phyloP scores from a whole-genome alignment of 2,113 vertebrate genomes.

The Miniopterus natalensis region DNA sequence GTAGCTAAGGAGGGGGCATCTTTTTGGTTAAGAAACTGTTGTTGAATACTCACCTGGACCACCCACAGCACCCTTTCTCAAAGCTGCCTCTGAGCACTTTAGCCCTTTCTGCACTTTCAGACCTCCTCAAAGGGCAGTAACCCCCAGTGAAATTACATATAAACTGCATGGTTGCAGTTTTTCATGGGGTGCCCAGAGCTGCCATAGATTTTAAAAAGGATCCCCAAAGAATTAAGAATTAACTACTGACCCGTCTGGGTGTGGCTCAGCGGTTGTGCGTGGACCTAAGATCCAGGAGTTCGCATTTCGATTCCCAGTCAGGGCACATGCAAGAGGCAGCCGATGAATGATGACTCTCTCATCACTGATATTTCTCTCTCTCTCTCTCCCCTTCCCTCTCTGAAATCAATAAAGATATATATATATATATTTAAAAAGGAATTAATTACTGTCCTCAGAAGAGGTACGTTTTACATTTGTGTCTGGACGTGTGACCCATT shows the following conservation, averaged over 20 bases:
- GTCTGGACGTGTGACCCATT: neutral
- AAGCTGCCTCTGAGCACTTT: neutral
- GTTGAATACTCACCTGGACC: neutral
- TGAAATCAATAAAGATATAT: too few species aligned
- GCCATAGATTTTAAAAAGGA: conserved; percentile 13
- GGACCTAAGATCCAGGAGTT: too few species aligned
- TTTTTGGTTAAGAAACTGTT: neutral
- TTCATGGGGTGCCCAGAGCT: neutral
- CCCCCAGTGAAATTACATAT: neutral
- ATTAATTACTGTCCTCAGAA: neutral
- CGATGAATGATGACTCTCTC: too few species aligned
- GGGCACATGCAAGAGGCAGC: too few species aligned
- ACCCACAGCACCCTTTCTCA: neutral
- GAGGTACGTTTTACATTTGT: neutral
- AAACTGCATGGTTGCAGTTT: neutral
- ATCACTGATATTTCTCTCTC: too few species aligned
- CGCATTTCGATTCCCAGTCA: too few species aligned
- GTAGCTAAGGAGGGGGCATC: neutral
- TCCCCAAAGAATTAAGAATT: neutral
- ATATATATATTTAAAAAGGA: neutral
- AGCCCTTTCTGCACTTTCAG: neutral
- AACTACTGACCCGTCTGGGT: neutral
- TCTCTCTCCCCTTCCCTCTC: too few species aligned
- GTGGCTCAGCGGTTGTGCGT: too few species aligned
- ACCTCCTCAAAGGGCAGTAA: neutral